Conservation (phyloP, 2,888 invertebrate genomes). For the Ganaspis brasiliensis region DNA sequence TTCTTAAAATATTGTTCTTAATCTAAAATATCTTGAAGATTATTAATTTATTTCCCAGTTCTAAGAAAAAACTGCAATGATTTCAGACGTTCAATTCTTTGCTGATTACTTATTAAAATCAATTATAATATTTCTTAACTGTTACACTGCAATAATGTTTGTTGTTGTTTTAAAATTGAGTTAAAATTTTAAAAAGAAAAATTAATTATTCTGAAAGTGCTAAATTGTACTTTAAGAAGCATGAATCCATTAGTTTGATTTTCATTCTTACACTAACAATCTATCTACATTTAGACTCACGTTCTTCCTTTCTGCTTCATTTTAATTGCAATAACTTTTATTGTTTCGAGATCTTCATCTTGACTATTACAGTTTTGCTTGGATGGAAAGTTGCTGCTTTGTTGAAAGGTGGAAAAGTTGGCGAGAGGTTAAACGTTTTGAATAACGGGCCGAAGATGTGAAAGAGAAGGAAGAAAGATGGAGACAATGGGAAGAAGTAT, state of each 20-base stretch:
- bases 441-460: conserved; percentile 1
- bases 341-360: conserved; percentile 8
- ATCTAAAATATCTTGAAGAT: too few relatives aligned
- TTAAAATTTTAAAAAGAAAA: neutral
- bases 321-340: conserved; percentile 30
- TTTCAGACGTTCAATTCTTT: too few relatives aligned
- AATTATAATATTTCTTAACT: too few relatives aligned
- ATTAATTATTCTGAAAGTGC: neutral
- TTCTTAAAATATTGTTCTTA: too few relatives aligned
- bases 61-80: too few relatives aligned
- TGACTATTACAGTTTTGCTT: neutral
- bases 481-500: conserved; percentile 28
- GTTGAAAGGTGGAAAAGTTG: neutral
- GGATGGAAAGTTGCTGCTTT: neutral
- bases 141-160: too few relatives aligned
- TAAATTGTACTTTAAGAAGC: neutral
- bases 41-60: too few relatives aligned
- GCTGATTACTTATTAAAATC: too few relatives aligned
- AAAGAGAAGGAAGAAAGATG: conserved; percentile 2
- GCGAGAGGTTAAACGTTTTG: conserved; percentile 8
- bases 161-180: neutral
- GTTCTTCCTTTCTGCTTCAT: neutral
- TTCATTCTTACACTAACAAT: neutral
- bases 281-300: neutral
- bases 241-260: conserved; percentile 12